phyloP scores from a whole-genome alignment of 2,888 invertebrate species.

The Arge pagana region DNA sequence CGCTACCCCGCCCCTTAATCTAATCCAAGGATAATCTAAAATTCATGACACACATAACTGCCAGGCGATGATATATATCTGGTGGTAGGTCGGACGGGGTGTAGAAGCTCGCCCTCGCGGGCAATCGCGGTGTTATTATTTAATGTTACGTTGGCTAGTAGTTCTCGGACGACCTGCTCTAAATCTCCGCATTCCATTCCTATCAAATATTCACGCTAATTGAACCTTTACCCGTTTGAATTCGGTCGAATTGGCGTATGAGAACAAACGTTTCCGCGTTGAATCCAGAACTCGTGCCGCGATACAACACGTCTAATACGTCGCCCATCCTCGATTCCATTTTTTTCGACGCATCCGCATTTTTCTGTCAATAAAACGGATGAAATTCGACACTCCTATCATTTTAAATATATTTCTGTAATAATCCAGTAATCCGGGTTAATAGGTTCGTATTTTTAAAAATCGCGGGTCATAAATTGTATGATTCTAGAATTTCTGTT shows the following conservation, averaged over 20 bases:
- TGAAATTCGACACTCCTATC: no score
- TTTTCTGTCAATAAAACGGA: no score
- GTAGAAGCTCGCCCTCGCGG: conserved; percentile 4
- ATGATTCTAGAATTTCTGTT: no score
- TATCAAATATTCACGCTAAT: conserved; percentile 25
- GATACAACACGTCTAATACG: no score
- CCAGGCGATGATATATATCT: conserved; percentile 58
- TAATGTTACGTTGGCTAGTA: conserved; percentile 36
- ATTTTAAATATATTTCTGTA: no score
- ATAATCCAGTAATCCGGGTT: no score
- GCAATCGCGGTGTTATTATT: conserved; percentile 39
- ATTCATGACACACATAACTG: conserved; percentile 58
- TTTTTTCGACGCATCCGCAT: no score
- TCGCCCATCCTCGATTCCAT: no score
- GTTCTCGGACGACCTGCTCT: conserved; percentile 24
- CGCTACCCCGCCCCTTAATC: conserved; percentile 47
- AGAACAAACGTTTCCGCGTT: no score
- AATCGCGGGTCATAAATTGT: no score
- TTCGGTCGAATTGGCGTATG: conserved; percentile 4
- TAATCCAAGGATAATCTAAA: conserved; percentile 56
- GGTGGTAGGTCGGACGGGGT: conserved; percentile 37
- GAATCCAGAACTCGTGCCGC: no score
- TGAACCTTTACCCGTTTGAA: conserved; percentile 7
- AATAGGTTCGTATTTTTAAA: no score
- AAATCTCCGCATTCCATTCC: conserved; percentile 25